A percentile compares a stretch with the other conserved stretches of the same genome.
Conservation (phyloP, 2,888 invertebrate species). For the Euproctis similis region DNA sequence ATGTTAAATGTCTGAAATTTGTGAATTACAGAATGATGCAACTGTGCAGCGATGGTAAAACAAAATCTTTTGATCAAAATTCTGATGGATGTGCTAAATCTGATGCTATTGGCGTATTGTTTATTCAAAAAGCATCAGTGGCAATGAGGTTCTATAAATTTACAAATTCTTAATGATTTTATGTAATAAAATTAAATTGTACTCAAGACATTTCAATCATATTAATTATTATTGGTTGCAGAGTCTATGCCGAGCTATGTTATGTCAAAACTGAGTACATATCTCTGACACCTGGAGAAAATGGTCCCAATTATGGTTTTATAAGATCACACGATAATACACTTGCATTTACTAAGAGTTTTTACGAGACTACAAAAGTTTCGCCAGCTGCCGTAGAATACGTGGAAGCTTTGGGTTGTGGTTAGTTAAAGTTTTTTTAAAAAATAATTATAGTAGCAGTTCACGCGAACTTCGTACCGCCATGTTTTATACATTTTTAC, state of each 20-base stretch:
- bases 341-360: constrained; percentile 55
- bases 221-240: constrained; percentile 11
- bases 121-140: constrained; percentile 79
- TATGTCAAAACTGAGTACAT: constrained; percentile 82
- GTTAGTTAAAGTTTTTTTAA: too few relatives aligned
- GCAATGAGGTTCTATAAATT: constrained; percentile 58
- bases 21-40: constrained; percentile 33
- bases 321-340: too few relatives aligned
- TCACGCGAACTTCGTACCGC: too few relatives aligned
- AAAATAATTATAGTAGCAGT: too few relatives aligned
- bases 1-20: too few relatives aligned
- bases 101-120: constrained; percentile 81
- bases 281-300: constrained; percentile 55
- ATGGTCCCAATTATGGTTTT: constrained; percentile 44
- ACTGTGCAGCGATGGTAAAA: constrained; percentile 85
- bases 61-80: constrained; percentile 89
- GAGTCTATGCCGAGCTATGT: constrained; percentile 78
- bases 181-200: too few relatives aligned
- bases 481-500: too few relatives aligned
- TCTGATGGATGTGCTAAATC: constrained; percentile 85
- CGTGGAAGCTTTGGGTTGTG: constrained; percentile 89
- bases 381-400: constrained; percentile 81
- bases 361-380: constrained; percentile 78
- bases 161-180: too few relatives aligned
- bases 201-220: too few relatives aligned